These are phyloP conservation scores for Marasmarcha lunaedactyla DNA, from an alignment of 2,888 invertebrate genomes.

Conservation along the genomic window DNA sequence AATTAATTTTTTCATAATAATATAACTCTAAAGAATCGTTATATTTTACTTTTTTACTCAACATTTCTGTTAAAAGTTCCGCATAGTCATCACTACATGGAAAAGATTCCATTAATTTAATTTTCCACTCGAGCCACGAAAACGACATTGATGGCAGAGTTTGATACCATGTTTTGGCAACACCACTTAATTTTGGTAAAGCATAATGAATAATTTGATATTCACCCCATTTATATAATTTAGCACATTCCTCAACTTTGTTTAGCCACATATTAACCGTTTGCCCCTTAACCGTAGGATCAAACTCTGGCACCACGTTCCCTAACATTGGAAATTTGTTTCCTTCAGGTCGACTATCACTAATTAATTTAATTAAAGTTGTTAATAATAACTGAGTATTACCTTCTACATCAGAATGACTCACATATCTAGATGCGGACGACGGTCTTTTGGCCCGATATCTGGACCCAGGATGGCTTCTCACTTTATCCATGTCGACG, in stretches of 20 bases:
- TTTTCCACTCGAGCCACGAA: slow-evolving; percentile 13
- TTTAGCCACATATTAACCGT: slow-evolving; percentile 11
- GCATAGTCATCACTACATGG: slow-evolving; percentile 13
- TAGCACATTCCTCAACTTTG: slow-evolving; percentile 12
- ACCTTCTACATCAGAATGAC: not conserved
- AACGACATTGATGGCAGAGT: slow-evolving; percentile 8
- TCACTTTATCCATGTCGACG: too few species aligned
- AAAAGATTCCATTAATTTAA: slow-evolving; percentile 11
- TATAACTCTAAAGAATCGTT: slow-evolving; percentile 12
- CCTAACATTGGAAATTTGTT: slow-evolving; percentile 13
- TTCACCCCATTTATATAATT: slow-evolving; percentile 10
- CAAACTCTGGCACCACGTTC: slow-evolving; percentile 12
- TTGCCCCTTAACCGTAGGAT: slow-evolving; percentile 12
- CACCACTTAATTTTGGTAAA: slow-evolving; percentile 9
- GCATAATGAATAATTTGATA: slow-evolving; percentile 12
- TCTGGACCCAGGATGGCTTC: not conserved
- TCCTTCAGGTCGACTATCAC: slow-evolving; percentile 2
- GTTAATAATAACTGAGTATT: not conserved
- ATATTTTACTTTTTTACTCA: slow-evolving; percentile 7
- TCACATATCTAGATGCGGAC: not conserved
- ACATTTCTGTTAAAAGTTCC: slow-evolving; percentile 12
- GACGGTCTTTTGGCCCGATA: not conserved
- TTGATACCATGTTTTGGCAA: slow-evolving; percentile 13
- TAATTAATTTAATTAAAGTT: slow-evolving; percentile 1
- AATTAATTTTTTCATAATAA: slow-evolving; percentile 10